Conservation (phyloP, 2,888 invertebrate species). For the Andricus curvator region DNA sequence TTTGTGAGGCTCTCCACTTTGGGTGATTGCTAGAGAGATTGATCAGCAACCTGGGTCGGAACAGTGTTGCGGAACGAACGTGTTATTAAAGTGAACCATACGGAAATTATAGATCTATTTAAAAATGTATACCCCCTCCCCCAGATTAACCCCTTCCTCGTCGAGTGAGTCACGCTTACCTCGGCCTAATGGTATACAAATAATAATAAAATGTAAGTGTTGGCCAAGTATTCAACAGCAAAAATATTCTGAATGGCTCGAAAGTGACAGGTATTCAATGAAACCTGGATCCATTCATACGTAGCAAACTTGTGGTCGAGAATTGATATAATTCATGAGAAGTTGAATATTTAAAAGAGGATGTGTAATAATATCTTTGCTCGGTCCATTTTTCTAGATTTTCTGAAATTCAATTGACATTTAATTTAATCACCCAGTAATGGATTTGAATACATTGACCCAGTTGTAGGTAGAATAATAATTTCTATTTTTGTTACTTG, state of each 20-base stretch:
- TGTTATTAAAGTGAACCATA: no score
- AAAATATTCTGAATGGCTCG: neutral
- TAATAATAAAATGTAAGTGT: neutral
- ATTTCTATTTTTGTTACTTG: neutral
- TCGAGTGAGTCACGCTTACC: no score
- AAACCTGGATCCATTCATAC: conserved; percentile 11
- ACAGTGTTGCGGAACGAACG: no score
- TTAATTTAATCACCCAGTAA: neutral
- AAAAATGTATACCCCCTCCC: no score
- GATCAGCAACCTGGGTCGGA: no score
- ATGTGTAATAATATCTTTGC: neutral
- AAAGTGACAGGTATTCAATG: neutral
- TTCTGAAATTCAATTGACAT: neutral
- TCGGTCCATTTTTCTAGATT: neutral
- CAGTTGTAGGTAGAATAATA: neutral
- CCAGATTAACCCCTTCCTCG: no score
- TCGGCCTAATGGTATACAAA: no score
- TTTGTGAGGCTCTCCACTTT: no score
- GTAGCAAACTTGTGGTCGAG: neutral
- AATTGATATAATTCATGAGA: conserved; percentile 21
- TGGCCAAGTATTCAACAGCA: neutral
- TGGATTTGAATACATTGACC: neutral
- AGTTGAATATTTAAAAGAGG: neutral
- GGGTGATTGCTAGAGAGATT: no score
- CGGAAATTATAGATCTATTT: no score